Conservation (phyloP, 2,888 invertebrate species). For the Acholoe squamosa region DNA sequence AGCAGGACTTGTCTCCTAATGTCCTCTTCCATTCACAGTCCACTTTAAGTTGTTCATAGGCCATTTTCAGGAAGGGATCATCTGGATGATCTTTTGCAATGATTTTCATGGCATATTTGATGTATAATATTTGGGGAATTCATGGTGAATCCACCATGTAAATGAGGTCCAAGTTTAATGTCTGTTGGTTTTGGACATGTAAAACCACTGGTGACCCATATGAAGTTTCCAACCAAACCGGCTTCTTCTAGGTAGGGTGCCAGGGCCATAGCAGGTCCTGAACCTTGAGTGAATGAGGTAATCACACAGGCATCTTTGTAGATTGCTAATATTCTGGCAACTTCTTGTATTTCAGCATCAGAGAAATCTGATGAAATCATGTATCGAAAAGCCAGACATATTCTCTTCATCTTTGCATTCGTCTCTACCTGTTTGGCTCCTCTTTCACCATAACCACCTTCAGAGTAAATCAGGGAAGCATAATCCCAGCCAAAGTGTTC, state of each 20-base stretch:
- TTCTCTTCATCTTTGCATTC: background rate
- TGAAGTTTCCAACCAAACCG: background rate
- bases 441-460: constrained; percentile 47
- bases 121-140: background rate
- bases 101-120: background rate
- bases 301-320: background rate
- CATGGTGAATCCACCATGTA: background rate
- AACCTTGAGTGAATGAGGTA: background rate
- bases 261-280: background rate
- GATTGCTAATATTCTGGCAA: background rate
- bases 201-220: background rate
- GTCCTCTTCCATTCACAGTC: constrained; percentile 57
- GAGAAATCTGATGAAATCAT: background rate
- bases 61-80: constrained; percentile 44
- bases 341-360: background rate
- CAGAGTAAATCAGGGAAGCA: constrained; percentile 16
- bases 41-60: constrained; percentile 55
- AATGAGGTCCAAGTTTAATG: background rate
- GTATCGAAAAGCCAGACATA: constrained; percentile 35
- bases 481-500: background rate
- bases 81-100: constrained; percentile 41
- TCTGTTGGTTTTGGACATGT: background rate
- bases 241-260: background rate
- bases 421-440: constrained; percentile 45
- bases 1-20: background rate